Evolutionary conservation across 2,113 vertebrate genomes (phyloP), one percentile per base, ranked within the genome.

Genomic region (Oncorhynchus keta): DNA sequence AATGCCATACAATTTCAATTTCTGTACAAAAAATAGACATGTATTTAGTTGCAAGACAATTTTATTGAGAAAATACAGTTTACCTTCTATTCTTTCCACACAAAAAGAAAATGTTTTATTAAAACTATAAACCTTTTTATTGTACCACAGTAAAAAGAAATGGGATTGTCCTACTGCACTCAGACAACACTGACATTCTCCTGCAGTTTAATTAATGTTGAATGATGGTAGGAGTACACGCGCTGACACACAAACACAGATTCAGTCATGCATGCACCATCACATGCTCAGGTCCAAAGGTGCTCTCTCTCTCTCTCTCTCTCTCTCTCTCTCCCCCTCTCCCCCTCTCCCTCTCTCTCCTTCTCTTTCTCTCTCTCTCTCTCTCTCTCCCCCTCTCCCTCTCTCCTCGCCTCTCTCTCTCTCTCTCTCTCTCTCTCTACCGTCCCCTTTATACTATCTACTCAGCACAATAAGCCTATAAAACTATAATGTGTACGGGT

Each of bases 11-110:
- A 74, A 75, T 68, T 70, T 64, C 65, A 49, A 74, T 83, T 81
- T 84, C 81, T 89, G 83, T 85, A 83, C 75, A 35, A 78, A 85
- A 79, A 66, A 84, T 55, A 85, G 85, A 57, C 78, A 74, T 74
- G 82, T 85, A 75, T 85, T 77, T 85, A 86, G 88, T 88, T 89
- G 79, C 81, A 87, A 85, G 84, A 86, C 77, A 82, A 81, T 86
- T 84, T 65, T 81, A 81, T 80, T 32, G 59, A 72, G 79, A 81
- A 68, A 70, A 76, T 14, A 35, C 55, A 0, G 55, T 4, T 4
- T 70, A 8, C 24, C 70, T 14, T 70, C 24, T 75, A 12, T 20
- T 59, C 70, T 73, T 39, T 64, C 28, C 72, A 39, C 6, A 5
- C 3, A n/a, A 70, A 80, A 24, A 68, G 13, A 26, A 4, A 2